Base-by-base conservation (phyloP, 2,888 invertebrate species). In the Stenoptilia bipunctidactyla region DNA sequence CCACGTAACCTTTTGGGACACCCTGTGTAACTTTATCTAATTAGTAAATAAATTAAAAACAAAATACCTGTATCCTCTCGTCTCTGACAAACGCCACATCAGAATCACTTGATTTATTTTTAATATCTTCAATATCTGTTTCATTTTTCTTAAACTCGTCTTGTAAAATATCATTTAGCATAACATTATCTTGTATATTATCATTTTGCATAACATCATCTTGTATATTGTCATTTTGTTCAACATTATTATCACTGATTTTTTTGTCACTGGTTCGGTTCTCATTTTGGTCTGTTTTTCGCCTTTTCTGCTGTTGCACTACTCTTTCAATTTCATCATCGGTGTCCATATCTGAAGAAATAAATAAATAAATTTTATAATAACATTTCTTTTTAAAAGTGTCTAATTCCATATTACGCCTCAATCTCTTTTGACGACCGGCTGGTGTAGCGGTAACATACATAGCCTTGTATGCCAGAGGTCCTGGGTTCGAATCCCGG, bases 321-420 rank as follows among this genome's bases (percentile, higher is more conserved):
- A 73, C 85, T 65, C 66, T 75, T 50, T 87, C 82, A 37, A 89
- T 85, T 58, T 88, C 88, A 47, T 89, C 89, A 49, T 90, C 89
- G 0, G 89, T 89, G 58, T 89, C 88, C 15, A 70, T 59, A 44
- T 59, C 66, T 63, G 49, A 1, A 42, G 47, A 10, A 30, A 25
- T n/a, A n/a, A n/a, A n/a, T n/a, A n/a, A n/a, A n/a, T n/a, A n/a
- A n/a, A n/a, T n/a, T n/a, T n/a, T n/a, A n/a, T n/a, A n/a, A n/a
- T n/a, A n/a, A n/a, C n/a, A n/a, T n/a, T n/a, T n/a, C n/a, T n/a
- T n/a, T n/a, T n/a, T n/a, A n/a, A n/a, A n/a, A n/a, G n/a, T n/a
- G n/a, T n/a, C n/a, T n/a, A n/a, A n/a, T n/a, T n/a, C n/a, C n/a
- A n/a, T n/a, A n/a, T n/a, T n/a, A n/a, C n/a, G n/a, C n/a, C n/a